Evolutionary conservation across 2,113 vertebrate species (phyloP).

Genomic region (Blennius ocellaris): DNA sequence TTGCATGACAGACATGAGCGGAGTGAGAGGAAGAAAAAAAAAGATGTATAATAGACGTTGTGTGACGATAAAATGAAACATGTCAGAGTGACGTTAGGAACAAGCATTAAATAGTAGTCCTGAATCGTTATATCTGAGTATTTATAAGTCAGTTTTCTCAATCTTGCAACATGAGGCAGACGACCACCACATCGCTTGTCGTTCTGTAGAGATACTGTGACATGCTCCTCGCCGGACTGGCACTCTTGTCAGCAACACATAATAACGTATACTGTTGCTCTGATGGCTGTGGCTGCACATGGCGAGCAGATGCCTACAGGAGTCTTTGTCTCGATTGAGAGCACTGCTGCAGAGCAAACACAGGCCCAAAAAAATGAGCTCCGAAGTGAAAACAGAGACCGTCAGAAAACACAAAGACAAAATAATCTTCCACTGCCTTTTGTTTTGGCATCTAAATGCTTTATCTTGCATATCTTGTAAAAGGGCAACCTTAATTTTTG

Average conservation of each 20-base stretch:
- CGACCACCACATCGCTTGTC: conserved; percentile 12
- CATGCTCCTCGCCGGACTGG: conserved; percentile 8
- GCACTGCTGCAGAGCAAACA: conserved; percentile 3
- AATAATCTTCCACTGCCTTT: too few species aligned
- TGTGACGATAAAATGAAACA: conserved; percentile 21
- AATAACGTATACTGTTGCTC: conserved; percentile 30
- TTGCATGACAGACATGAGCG: conserved; percentile 7
- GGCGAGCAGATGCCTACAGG: conserved; percentile 22
- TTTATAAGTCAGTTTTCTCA: conserved; percentile 7
- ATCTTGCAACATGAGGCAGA: not conserved
- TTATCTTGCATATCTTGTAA: conserved; percentile 8
- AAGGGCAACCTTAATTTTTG: conserved; percentile 19
- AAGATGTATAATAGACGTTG: conserved; percentile 1
- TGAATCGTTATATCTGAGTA: not conserved
- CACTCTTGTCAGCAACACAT: conserved; percentile 46
- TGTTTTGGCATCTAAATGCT: conserved; percentile 6
- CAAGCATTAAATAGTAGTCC: not conserved
- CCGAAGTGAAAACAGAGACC: not conserved
- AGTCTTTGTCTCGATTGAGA: conserved; percentile 30
- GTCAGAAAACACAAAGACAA: not conserved
- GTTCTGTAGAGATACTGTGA: conserved; percentile 6
- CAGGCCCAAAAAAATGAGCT: not conserved
- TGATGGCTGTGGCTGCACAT: conserved; percentile 12
- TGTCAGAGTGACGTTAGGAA: conserved; percentile 11
- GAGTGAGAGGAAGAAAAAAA: not conserved